Evolutionary conservation across 2,797 vertebrate genomes (phyloP).

Genomic region (Oophaga sylvatica): DNA sequence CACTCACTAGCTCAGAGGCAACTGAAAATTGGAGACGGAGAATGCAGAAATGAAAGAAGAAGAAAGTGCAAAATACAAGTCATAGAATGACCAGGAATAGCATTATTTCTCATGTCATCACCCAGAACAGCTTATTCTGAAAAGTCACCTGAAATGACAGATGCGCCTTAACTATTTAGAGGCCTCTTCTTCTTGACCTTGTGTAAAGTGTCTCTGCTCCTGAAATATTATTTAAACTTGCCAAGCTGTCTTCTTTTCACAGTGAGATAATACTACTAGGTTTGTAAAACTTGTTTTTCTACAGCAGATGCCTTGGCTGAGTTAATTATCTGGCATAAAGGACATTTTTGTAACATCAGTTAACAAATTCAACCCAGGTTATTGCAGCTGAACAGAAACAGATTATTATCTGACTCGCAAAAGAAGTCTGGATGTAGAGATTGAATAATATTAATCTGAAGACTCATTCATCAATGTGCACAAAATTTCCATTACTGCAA

Average conservation of each 20-base stretch:
- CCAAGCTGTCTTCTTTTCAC: not conserved
- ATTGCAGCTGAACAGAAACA: not conserved
- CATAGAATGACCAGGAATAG: too few relatives aligned
- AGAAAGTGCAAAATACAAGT: too few relatives aligned
- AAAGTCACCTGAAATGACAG: too few relatives aligned
- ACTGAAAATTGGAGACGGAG: too few relatives aligned
- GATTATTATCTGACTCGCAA: conserved; percentile 10
- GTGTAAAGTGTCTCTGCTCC: not conserved
- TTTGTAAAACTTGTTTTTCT: not conserved
- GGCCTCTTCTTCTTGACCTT: not conserved
- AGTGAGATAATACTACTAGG: not conserved
- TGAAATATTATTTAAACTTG: not conserved
- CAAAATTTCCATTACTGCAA: not conserved
- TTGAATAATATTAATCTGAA: not conserved
- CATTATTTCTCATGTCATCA: too few relatives aligned
- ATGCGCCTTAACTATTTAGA: not conserved
- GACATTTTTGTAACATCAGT: conserved; percentile 10
- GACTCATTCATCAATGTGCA: not conserved
- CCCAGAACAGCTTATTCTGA: too few relatives aligned
- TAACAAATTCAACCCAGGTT: conserved; percentile 15
- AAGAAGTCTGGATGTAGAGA: conserved; percentile 1
- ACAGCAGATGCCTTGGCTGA: not conserved
- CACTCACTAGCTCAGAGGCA: too few relatives aligned
- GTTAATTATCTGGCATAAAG: not conserved
- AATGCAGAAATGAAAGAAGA: too few relatives aligned